Evolutionary conservation across 2,113 vertebrate genomes (phyloP).

Genomic region (Mola mola): DNA sequence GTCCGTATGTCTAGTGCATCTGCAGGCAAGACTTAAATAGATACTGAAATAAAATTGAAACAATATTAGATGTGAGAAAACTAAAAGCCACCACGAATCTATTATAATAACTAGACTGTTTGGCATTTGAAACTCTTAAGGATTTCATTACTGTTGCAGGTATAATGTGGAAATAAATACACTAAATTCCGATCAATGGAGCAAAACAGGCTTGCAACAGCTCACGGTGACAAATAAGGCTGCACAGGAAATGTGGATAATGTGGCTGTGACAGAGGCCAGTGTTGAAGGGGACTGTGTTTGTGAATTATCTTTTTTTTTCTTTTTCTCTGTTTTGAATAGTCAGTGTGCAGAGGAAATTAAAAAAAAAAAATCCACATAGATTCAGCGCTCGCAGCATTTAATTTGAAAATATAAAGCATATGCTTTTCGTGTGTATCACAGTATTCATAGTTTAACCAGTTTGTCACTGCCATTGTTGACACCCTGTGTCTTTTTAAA

Average conservation of each 20-base stretch:
- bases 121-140: constrained; percentile 52
- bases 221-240: constrained; percentile 43
- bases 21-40: neutral
- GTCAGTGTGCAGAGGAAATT: constrained; percentile 11
- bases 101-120: constrained; percentile 26
- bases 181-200: constrained; percentile 43
- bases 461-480: constrained; percentile 45
- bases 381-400: constrained; percentile 6
- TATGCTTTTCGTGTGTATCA: constrained; percentile 13
- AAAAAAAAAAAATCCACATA: constrained; percentile 27
- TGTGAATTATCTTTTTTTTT: constrained; percentile 31
- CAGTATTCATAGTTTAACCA: constrained; percentile 61
- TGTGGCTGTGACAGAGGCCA: constrained; percentile 53
- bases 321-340: constrained; percentile 21
- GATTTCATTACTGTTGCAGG: constrained; percentile 54
- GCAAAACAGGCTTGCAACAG: constrained; percentile 28
- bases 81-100: constrained; percentile 28
- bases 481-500: constrained; percentile 45
- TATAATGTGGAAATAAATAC: constrained; percentile 51
- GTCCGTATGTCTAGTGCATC: neutral
- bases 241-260: constrained; percentile 42
- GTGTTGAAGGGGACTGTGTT: constrained; percentile 41
- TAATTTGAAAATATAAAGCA: constrained; percentile 41
- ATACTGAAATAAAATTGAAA: constrained; percentile 1
- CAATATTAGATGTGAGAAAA: constrained; percentile 21